A percentile compares a stretch with the other conserved stretches of the same genome.
Conservation (phyloP, 2,888 invertebrate species). For the Coecobrya sp. region DNA sequence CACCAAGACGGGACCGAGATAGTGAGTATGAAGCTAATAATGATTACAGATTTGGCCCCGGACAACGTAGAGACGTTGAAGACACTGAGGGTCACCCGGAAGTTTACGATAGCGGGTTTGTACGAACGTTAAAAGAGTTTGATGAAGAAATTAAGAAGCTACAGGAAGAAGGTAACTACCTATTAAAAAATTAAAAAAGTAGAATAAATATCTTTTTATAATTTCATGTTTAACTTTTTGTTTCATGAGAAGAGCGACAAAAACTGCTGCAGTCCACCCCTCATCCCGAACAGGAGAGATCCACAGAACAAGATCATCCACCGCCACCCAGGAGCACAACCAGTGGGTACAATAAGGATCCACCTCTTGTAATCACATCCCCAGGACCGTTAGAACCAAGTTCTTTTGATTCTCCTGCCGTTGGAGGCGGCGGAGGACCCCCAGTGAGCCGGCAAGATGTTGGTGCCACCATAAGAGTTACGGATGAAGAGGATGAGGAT, state of each 20-base stretch:
- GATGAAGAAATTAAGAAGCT: conserved; percentile 76
- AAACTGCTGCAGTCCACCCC: conserved; percentile 48
- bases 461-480: not conserved
- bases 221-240: not conserved
- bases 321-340: not conserved
- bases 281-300: not conserved
- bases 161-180: conserved; percentile 57
- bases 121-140: conserved; percentile 73
- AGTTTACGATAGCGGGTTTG: conserved; percentile 51
- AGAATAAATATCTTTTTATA: not conserved
- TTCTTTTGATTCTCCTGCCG: not conserved
- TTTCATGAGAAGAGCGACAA: conserved; percentile 36
- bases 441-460: not conserved
- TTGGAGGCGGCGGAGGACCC: not conserved
- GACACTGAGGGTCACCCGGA: not conserved
- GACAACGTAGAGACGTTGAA: conserved; percentile 5
- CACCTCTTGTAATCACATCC: conserved; percentile 71
- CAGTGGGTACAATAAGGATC: conserved; percentile 31
- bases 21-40: not conserved
- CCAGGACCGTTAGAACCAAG: conserved; percentile 60
- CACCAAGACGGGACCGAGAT: not conserved
- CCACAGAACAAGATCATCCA: conserved; percentile 19
- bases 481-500: not conserved
- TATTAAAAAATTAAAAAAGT: not conserved
- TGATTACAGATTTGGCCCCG: conserved; percentile 25